A percentile compares a stretch with the other conserved stretches of the same genome.
Evolutionary conservation across 1,140 invertebrate genomes (phyloP).

Genomic region (Micrasema longulum): DNA sequence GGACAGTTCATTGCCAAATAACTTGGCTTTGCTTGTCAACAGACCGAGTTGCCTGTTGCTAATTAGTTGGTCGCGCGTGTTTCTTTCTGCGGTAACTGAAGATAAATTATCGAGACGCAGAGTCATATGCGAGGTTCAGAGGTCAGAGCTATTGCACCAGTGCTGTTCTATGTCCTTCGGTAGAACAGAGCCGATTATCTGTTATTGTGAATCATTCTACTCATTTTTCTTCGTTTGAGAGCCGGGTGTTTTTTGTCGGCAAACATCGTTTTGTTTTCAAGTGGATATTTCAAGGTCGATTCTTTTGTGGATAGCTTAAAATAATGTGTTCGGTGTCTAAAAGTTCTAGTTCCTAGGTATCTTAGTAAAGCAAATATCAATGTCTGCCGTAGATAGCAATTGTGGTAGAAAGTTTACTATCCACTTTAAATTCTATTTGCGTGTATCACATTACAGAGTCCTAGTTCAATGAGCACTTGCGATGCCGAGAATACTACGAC

Average conservation of each 20-base stretch:
- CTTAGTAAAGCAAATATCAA: too few relatives aligned
- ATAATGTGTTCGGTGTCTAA: too few relatives aligned
- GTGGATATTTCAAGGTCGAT: background rate
- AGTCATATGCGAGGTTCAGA: constrained; percentile 19
- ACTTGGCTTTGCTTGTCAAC: constrained; percentile 4
- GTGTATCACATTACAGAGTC: too few relatives aligned
- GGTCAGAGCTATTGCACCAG: constrained; percentile 6
- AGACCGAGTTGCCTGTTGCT: constrained; percentile 1
- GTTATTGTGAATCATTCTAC: constrained; percentile 6
- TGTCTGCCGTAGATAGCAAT: too few relatives aligned
- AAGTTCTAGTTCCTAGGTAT: too few relatives aligned
- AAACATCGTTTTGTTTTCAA: background rate
- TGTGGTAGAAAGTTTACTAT: too few relatives aligned
- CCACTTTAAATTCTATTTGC: too few relatives aligned
- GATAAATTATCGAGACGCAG: constrained; percentile 11
- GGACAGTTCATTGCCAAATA: constrained; percentile 23
- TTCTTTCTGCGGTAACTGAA: constrained; percentile 15
- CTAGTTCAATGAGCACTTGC: too few relatives aligned
- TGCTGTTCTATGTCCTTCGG: constrained; percentile 2
- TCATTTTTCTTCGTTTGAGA: background rate
- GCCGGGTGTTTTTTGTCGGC: constrained; percentile 11
- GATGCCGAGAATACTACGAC: too few relatives aligned
- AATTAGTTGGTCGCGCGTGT: constrained; percentile 7
- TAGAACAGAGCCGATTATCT: background rate
- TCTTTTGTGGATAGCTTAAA: background rate